Base-by-base conservation (phyloP, 2,797 vertebrate species). In the Falco concolor region DNA sequence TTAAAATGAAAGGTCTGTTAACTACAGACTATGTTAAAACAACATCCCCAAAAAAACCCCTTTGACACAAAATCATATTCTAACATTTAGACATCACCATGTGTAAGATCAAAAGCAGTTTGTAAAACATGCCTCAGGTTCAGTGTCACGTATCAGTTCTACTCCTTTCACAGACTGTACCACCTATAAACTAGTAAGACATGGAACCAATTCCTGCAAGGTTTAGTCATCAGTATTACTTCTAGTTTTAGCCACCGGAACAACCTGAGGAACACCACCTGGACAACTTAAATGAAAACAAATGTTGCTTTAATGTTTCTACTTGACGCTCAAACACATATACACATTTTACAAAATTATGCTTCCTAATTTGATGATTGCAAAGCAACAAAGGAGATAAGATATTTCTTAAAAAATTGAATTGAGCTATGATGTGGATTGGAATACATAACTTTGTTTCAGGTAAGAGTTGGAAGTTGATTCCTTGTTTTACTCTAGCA, bases 1-100 rank as follows among this genome's bases (percentile, higher is more conserved):
- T 97, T 97, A 97, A 95, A 95, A 86, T 81, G 69, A 91, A 96
- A 91, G 52, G 79, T 96, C 93, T 95, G 91, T 97, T 95, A 97
- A 95, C 90, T 84, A 95, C 86, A 96, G 74, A 73, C 56, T 68
- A 40, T 32, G 65, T 34, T 88, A 90, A 73, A 93, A 85, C 27
- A 89, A 82, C 38, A 18, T 28, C 2, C 42, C 18, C 34, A 21
- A 30, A 40, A 24, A 25, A 3, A n/a, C n/a, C 24, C 30, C 10
- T 36, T 30, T 52, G n/a, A 78, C 25, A 87, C 4, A 28, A 84
- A 76, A 17, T 5, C 9, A 2, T 63, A 28, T 65, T 92, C 84
- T 82, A 80, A 25, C 13, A 34, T 61, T 61, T 64, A 68, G 63
- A 64, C 88, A 74, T 42, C 16, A 38, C 32, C 15, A 32, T 24